Base-by-base conservation (phyloP, 2,113 vertebrate species). In the Arenaria interpres region DNA sequence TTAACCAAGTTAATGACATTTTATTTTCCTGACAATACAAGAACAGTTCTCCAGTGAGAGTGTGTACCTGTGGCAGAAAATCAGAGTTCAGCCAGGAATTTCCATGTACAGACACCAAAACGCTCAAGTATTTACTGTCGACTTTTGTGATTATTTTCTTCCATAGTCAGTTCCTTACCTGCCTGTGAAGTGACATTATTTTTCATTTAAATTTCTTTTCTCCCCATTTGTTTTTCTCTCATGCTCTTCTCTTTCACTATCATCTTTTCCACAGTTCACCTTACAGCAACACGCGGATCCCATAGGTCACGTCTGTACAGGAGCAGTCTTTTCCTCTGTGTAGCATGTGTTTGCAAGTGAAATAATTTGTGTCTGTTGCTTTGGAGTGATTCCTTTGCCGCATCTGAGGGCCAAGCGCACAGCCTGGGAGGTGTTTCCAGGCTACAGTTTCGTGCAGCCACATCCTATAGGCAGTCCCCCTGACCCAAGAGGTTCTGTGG, bases 281-380 rank as follows among this genome's bases (percentile, higher is more conserved):
- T 25, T 12, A 19, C 45, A 35, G 59, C 57, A 35, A 14, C 39
- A 20, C 21, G 1, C 2, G 2, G 72, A 54, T 53, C 43, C 51
- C 16, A 1, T 30, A 43, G 43, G 21, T 46, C 43, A 23, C 0
- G 3, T 28, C 41, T 35, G 33, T 41, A 30, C 0, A 0, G 43
- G 15, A 66, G 28, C 37, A 27, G 18, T 27, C 23, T 11, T 41
- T 50, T 72, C 35, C 45, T 64, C 2, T 1, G 17, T 3, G 5
- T 30, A 11, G 35, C 13, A 25, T 2, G 24, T 12, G 20, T n/a
- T 57, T 45, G 33, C 27, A 24, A 25, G 50, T 8, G 64, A 69
- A 41, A 32, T 39, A 4, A 8, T 27, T 41, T 4, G 11, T 2
- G 28, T 41, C 35, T 46, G 1, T 21, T 13, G 35, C 77, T 37